Evolutionary conservation across 2,888 invertebrate species (phyloP), one percentile per base, ranked within the genome.

Genomic region (Nemotelus nigrinus): DNA sequence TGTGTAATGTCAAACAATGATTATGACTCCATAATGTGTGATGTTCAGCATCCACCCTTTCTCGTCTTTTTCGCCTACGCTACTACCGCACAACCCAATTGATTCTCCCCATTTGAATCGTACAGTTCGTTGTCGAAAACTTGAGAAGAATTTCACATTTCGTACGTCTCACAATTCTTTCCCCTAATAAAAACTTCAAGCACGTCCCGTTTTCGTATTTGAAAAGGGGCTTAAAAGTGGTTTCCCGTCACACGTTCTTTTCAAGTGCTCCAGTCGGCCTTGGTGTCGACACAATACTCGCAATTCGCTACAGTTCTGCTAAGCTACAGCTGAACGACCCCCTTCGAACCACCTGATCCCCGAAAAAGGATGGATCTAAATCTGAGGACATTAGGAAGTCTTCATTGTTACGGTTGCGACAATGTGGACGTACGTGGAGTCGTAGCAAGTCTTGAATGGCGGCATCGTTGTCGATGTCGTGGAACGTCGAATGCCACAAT

Each of bases 401-500:
- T 72, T 72, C 57, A 72, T 57, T 72, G 72, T 72, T 72, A 72
- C 45, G 45, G 72, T 57, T 72, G 58, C 72, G 72, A 72, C 72
- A 47, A 53, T 58, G 44, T 72, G 72, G 58, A 72, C 72, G 57
- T 47, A 44, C 45, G 47, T 43, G 63, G 39, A 25, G 5, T 39
- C 39, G 70, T 41, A 8, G 44, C 45, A 47, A 65, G 65, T 47
- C 7, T 65, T 53, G 53, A 44, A 44, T 65, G 65, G 44, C 45
- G 65, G 45, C 57, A 10, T 25, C 25, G 25, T 25, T 25, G 25
- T 25, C 25, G 25, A 25, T 25, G 25, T 25, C 44, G 70, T 55
- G 55, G 50, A 70, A 55, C 41, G 55, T 41, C 70, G 50, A 70
- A 53, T 39, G 55, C 50, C 70, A 70, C 70, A 55, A 70, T 70